These are phyloP conservation scores for Amblyteles armatorius DNA, from an alignment of 2,888 invertebrate genomes.

Conservation along the genomic window DNA sequence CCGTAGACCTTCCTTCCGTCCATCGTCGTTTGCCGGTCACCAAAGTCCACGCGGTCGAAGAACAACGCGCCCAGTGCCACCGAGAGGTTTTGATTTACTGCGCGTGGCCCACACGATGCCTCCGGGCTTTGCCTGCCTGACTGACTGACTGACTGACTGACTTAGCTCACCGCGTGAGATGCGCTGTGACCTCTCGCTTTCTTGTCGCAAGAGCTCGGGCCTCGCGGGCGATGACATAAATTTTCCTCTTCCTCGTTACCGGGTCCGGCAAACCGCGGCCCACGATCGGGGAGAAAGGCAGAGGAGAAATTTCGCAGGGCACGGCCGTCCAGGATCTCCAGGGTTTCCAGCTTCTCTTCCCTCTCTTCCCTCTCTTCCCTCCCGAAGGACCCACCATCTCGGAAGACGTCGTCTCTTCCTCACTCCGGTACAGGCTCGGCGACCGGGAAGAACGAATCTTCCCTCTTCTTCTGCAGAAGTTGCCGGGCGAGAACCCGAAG, in stretches of 20 bases:
- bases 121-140: conserved; percentile 58
- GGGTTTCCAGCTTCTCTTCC: conserved; percentile 21
- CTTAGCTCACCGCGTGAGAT: conserved; percentile 58
- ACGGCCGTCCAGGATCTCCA: conserved; percentile 29
- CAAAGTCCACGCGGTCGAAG: not conserved
- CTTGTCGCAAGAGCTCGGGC: not conserved
- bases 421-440: not conserved
- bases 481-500: not conserved
- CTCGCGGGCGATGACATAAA: conserved; percentile 48
- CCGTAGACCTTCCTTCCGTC: conserved; percentile 53
- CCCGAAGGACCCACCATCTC: conserved; percentile 38
- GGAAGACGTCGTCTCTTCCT: conserved; percentile 4
- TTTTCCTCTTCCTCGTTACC: conserved; percentile 52
- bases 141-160: conserved; percentile 69
- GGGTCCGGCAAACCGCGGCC: conserved; percentile 35
- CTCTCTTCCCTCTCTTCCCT: conserved; percentile 45
- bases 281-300: conserved; percentile 48
- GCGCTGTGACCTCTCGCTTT: conserved; percentile 55
- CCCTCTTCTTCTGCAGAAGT: conserved; percentile 32
- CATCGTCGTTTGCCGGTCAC: conserved; percentile 32
- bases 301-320: conserved; percentile 48
- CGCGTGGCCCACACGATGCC: conserved; percentile 63
- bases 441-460: conserved; percentile 18
- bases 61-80: conserved; percentile 30
- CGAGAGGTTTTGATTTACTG: conserved; percentile 74